phyloP scores from a whole-genome alignment of 2,113 vertebrate genomes.

The Oceanodroma tethys region DNA sequence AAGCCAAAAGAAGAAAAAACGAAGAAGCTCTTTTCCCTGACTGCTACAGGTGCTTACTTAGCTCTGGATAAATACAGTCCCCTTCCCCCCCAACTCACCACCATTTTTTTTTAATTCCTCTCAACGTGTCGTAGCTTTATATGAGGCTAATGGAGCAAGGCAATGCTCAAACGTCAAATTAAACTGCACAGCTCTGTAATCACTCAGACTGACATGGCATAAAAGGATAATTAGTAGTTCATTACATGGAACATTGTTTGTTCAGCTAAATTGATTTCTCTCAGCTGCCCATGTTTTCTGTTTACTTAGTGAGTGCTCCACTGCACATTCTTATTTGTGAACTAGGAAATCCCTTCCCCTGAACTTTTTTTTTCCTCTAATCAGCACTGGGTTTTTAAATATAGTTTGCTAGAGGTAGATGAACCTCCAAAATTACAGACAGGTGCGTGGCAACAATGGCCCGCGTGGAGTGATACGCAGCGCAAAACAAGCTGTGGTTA shows the following conservation, averaged over 20 bases:
- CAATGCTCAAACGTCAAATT: constrained; percentile 85
- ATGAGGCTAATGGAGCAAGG: constrained; percentile 84
- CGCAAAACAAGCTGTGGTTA: constrained; percentile 69
- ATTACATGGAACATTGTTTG: constrained; percentile 90
- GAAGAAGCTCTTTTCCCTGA: constrained; percentile 18
- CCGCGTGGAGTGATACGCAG: constrained; percentile 50
- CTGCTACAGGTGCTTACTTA: constrained; percentile 74
- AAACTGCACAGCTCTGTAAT: constrained; percentile 85
- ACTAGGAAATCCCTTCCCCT: constrained; percentile 80
- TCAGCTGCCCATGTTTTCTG: constrained; percentile 86
- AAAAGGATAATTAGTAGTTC: constrained; percentile 92
- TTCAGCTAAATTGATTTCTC: constrained; percentile 91
- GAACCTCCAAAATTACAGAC: constrained; percentile 74
- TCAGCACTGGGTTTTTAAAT: constrained; percentile 69
- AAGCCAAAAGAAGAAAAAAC: not conserved
- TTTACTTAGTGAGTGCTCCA: constrained; percentile 82
- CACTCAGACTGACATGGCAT: constrained; percentile 86
- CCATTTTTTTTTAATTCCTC: constrained; percentile 48
- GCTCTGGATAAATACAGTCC: constrained; percentile 66
- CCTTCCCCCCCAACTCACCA: not conserved
- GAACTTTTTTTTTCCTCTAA: constrained; percentile 64
- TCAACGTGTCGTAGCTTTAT: constrained; percentile 78
- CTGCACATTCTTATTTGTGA: constrained; percentile 81
- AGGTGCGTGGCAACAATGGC: constrained; percentile 78
- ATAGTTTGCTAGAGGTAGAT: constrained; percentile 71